Conservation (phyloP, 2,113 vertebrate genomes). For the Festucalex cinctus region DNA sequence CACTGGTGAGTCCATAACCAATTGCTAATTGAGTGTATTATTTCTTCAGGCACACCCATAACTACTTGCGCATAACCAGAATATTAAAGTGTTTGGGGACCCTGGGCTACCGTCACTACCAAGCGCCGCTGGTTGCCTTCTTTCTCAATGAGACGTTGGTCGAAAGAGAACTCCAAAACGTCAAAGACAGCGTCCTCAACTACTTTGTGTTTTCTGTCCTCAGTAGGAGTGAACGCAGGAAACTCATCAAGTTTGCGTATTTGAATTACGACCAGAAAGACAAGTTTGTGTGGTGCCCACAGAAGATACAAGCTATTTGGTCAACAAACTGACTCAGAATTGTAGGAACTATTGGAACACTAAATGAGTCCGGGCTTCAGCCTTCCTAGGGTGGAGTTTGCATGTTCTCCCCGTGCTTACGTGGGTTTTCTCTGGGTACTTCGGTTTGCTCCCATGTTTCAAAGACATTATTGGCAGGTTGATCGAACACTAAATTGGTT, state of each 20-base stretch:
- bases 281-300: conserved; percentile 84
- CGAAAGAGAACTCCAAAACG: conserved; percentile 46
- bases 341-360: neutral
- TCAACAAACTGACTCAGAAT: neutral
- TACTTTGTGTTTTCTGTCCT: conserved; percentile 86
- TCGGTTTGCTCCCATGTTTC: too few species aligned
- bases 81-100: conserved; percentile 91
- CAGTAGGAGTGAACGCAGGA: conserved; percentile 66
- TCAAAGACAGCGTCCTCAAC: conserved; percentile 83
- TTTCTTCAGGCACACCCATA: conserved; percentile 60
- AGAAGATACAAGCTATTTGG: conserved; percentile 61
- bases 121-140: conserved; percentile 84
- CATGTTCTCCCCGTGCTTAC: too few species aligned
- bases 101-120: conserved; percentile 80
- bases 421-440: too few species aligned
- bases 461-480: too few species aligned
- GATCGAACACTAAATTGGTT: too few species aligned
- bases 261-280: conserved; percentile 58
- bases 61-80: conserved; percentile 88
- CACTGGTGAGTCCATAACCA: too few species aligned
- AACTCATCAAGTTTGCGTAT: conserved; percentile 77
- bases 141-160: conserved; percentile 85
- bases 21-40: conserved; percentile 55
- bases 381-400: too few species aligned
- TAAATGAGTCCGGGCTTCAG: too few species aligned